phyloP scores from a whole-genome alignment of 2,888 invertebrate genomes.

The Sminthurides aquaticus region DNA sequence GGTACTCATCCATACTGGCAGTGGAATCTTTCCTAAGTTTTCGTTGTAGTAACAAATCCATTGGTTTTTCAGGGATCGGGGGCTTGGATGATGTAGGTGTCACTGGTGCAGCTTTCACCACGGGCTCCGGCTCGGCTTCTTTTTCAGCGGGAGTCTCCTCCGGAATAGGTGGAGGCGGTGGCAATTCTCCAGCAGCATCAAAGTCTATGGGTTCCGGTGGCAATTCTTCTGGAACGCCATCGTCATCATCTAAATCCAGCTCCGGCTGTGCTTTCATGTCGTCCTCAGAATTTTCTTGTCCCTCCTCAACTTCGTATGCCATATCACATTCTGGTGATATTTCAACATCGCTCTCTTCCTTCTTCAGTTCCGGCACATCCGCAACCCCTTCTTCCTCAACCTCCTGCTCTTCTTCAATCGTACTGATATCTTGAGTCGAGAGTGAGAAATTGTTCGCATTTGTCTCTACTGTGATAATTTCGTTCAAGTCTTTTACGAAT shows the following conservation, averaged over 20 bases:
- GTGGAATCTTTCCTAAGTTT: constrained; percentile 25
- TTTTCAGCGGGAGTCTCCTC: background rate
- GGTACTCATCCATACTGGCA: constrained; percentile 26
- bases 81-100: constrained; percentile 1
- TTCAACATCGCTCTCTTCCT: constrained; percentile 14
- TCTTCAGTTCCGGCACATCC: background rate
- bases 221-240: constrained; percentile 10
- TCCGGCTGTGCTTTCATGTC: background rate
- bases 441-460: background rate
- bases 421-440: constrained; percentile 9
- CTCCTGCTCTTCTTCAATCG: no score
- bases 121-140: background rate
- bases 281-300: background rate
- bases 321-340: constrained; percentile 23
- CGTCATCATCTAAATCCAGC: constrained; percentile 5
- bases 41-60: constrained; percentile 13
- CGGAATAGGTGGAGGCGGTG: background rate
- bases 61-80: constrained; percentile 11
- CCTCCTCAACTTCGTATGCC: constrained; percentile 22
- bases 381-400: constrained; percentile 18
- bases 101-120: background rate
- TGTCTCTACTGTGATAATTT: background rate
- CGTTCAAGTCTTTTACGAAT: constrained; percentile 15
- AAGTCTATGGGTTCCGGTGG: no score
- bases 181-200: background rate